Base-by-base conservation (phyloP, 2,113 vertebrate species). In the Bagarius yarrelli region DNA sequence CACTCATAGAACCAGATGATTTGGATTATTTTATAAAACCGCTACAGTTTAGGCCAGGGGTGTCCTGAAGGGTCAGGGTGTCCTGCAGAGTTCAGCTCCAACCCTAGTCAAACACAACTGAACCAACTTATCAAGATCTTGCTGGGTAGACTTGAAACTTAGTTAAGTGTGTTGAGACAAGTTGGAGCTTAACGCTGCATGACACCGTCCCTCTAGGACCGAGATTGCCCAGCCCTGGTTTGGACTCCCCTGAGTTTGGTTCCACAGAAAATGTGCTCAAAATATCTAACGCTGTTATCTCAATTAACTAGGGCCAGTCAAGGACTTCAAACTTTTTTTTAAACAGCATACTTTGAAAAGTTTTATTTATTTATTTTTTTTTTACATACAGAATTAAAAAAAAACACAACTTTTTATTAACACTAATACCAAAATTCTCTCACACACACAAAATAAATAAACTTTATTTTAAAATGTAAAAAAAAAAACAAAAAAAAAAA, bases 381-480 rank as follows among this genome's bases (percentile, higher is more conserved):
- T 25, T 61, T 30, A 61, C 57, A 60, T 32, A 32, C 4, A 8
- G 15, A 27, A 3, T 61, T 1, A 11, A 61, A 30, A 61, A 23
- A 60, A 21, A 13, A n/a, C 27, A 30, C 25, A 32, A 5, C 12
- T 1, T 40, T 40, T 40, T 40, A 40, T 40, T 40, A 40, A 18
- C 16, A 30, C n/a, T n/a, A 61, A 77, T 47, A 32, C 8, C 32
- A n/a, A 19, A 23, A 53, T 53, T 0, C 16, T 61, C 5, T 52
- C 55, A 66, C 14, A 40, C 19, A 53, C 32, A 2, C 53, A 47
- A 83, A 83, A 87, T 87, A 87, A 87, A 87, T 87, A 81, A 72
- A 56, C 79, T 87, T 86, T 85, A 85, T 81, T 87, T 81, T 72
- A 81, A 84, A 84, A 86, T 19, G 44, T 71, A 52, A 75, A 82